These are phyloP conservation scores for Latrodectus hesperus DNA, from an alignment of 2,888 invertebrate species.

Conservation along the genomic window DNA sequence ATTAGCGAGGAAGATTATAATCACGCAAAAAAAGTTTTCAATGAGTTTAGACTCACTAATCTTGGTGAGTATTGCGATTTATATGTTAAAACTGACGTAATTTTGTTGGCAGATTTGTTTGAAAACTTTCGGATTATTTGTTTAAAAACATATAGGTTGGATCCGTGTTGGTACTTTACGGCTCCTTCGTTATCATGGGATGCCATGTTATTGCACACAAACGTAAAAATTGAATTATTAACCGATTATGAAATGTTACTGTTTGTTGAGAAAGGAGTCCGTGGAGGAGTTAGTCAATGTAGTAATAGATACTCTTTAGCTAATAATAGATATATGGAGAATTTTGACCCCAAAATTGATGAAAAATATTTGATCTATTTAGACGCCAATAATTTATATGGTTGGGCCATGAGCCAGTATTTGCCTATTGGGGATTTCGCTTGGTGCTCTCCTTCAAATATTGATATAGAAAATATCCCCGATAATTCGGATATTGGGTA, in stretches of 20 bases:
- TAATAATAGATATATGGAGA: constrained; percentile 34
- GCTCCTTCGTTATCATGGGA: constrained; percentile 73
- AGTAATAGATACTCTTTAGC: constrained; percentile 27
- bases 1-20: too few species aligned
- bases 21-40: too few species aligned
- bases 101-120: constrained; percentile 73
- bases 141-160: constrained; percentile 71
- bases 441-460: background rate
- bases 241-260: constrained; percentile 72
- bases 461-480: background rate
- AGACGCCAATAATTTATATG: constrained; percentile 69
- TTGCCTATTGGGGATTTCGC: background rate
- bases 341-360: constrained; percentile 21
- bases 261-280: constrained; percentile 71
- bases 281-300: constrained; percentile 67
- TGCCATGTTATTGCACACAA: constrained; percentile 72
- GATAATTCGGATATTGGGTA: constrained; percentile 38
- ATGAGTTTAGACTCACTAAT: too few species aligned
- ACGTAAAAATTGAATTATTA: constrained; percentile 71
- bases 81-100: constrained; percentile 72
- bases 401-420: constrained; percentile 7
- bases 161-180: constrained; percentile 72
- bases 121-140: constrained; percentile 73
- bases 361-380: constrained; percentile 72
- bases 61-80: constrained; percentile 71